Evolutionary conservation across 2,888 invertebrate genomes (phyloP).

Genomic region (Epistrophe grossulariae): DNA sequence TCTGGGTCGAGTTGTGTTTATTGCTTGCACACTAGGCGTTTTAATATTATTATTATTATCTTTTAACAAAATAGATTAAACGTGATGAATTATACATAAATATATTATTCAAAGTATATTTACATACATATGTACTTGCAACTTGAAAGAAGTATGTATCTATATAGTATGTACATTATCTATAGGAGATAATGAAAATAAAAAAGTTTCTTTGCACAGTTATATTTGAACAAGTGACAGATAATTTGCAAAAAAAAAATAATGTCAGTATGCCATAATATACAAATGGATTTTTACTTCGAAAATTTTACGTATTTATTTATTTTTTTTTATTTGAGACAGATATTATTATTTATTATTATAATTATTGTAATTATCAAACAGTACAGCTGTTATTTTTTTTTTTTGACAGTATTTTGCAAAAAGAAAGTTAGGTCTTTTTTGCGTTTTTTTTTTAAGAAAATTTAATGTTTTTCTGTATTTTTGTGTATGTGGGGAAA

Average conservation of each 20-base stretch:
- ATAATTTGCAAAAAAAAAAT: constrained; percentile 36
- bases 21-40: constrained; percentile 22
- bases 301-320: not conserved
- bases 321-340: not conserved
- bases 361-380: no score
- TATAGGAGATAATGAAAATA: not conserved
- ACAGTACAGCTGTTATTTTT: no score
- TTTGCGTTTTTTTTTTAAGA: no score
- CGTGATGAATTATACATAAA: not conserved
- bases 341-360: not conserved
- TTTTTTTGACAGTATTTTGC: no score
- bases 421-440: no score
- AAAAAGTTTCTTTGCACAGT: not conserved
- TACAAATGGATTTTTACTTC: not conserved
- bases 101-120: not conserved
- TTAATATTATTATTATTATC: constrained; percentile 55
- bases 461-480: no score
- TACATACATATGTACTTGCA: not conserved
- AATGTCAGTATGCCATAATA: constrained; percentile 66
- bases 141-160: not conserved
- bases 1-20: constrained; percentile 1
- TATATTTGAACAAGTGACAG: constrained; percentile 62
- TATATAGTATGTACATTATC: not conserved
- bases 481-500: no score
- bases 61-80: constrained; percentile 20